A percentile compares a stretch with the other conserved stretches of the same genome.
These are phyloP conservation scores for Agrilus planipennis DNA, from an alignment of 1,140 invertebrate genomes.

Conservation along the genomic window DNA sequence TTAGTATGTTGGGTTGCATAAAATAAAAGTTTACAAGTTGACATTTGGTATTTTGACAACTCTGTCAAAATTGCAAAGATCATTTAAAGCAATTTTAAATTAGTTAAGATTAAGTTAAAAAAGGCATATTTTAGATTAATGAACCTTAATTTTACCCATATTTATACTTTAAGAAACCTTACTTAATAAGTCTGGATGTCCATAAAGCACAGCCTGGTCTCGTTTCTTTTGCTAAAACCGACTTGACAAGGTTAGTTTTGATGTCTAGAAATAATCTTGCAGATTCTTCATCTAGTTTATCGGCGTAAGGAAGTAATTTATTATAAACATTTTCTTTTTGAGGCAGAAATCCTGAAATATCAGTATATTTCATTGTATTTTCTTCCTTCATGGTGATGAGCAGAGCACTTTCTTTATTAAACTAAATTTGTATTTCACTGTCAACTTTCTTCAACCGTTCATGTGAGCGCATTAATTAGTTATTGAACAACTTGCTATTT, in stretches of 20 bases:
- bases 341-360: conserved; percentile 31
- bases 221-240: conserved; percentile 54
- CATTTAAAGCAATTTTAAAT: no score
- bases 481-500: conserved; percentile 20
- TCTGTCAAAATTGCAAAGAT: no score
- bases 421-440: neutral
- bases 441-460: neutral
- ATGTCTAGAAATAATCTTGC: conserved; percentile 45
- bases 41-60: no score
- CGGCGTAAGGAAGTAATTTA: conserved; percentile 53
- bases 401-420: neutral
- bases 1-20: no score
- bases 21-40: no score
- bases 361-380: conserved; percentile 16
- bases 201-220: conserved; percentile 51
- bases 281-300: conserved; percentile 52
- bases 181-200: conserved; percentile 51
- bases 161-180: no score
- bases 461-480: conserved; percentile 3
- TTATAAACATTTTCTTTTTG: conserved; percentile 56
- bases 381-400: conserved; percentile 21
- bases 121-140: no score
- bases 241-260: conserved; percentile 54
- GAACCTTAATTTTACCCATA: no score
- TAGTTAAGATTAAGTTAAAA: no score